A percentile compares a stretch with the other conserved stretches of the same genome.
Conservation (phyloP, 2,797 vertebrate species). For the Gadopsis marmoratus region DNA sequence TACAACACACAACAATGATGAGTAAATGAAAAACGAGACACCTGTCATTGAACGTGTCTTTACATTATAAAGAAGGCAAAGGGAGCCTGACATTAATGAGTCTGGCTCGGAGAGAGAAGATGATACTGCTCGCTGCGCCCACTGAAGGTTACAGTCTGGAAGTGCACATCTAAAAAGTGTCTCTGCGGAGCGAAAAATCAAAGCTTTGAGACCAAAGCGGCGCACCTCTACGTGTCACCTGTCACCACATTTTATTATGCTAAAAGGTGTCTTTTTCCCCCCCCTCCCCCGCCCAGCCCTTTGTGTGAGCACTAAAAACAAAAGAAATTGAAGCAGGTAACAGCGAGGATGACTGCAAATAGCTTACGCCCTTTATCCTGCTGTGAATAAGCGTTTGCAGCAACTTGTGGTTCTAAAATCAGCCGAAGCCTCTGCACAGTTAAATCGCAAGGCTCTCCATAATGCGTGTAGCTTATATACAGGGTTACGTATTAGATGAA, state of each 20-base stretch:
- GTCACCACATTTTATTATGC: constrained; percentile 26
- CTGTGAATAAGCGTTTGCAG: constrained; percentile 27
- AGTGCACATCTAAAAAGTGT: constrained; percentile 32
- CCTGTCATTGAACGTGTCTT: constrained; percentile 32
- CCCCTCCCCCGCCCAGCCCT: background rate
- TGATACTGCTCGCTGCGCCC: constrained; percentile 14
- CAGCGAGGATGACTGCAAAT: constrained; percentile 23
- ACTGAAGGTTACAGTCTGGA: constrained; percentile 39
- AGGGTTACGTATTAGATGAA: background rate
- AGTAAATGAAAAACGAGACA: constrained; percentile 19
- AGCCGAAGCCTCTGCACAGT: background rate
- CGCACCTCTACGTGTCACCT: constrained; percentile 35
- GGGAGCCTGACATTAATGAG: constrained; percentile 37
- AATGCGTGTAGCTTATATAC: constrained; percentile 9
- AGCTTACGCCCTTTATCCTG: constrained; percentile 19
- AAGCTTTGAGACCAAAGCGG: constrained; percentile 50
- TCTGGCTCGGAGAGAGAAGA: constrained; percentile 29
- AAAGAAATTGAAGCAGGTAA: constrained; percentile 33
- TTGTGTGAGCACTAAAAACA: constrained; percentile 29
- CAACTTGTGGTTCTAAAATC: constrained; percentile 18
- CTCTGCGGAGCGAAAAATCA: constrained; percentile 32
- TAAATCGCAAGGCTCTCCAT: constrained; percentile 20
- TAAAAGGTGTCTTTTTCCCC: constrained; percentile 8
- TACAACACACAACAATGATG: background rate
- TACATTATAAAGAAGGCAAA: constrained; percentile 39